A percentile compares a stretch with the other conserved stretches of the same genome.
phyloP scores from a whole-genome alignment of 2,797 vertebrate genomes.

The Labroides dimidiatus region DNA sequence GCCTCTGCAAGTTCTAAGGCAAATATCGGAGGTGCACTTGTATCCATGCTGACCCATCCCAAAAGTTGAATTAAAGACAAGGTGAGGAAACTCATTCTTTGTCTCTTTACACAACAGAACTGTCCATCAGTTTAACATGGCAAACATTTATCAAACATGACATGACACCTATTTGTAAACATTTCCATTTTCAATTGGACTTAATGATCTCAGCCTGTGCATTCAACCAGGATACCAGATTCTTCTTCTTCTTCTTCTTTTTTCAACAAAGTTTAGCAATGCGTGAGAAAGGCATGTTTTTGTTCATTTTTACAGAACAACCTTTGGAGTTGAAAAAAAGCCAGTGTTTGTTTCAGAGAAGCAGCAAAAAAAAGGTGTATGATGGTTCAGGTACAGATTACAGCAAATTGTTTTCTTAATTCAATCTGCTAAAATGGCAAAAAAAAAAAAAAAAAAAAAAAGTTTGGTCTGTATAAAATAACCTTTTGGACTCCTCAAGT shows the following conservation, averaged over 20 bases:
- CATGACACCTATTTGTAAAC: constrained; percentile 80
- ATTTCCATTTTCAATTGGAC: constrained; percentile 71
- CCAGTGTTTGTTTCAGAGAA: constrained; percentile 86
- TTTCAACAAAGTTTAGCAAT: constrained; percentile 76
- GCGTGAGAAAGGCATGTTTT: constrained; percentile 80
- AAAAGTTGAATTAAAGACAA: constrained; percentile 70
- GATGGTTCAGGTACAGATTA: constrained; percentile 49
- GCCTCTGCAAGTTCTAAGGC: constrained; percentile 99
- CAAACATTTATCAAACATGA: constrained; percentile 61
- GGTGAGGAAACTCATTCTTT: constrained; percentile 72
- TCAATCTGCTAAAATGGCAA: constrained; percentile 24
- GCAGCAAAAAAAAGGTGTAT: constrained; percentile 72
- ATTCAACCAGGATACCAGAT: constrained; percentile 70
- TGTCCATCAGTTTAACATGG: constrained; percentile 56
- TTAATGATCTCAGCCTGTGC: constrained; percentile 71
- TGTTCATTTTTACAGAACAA: constrained; percentile 77
- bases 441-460: constrained; percentile 8
- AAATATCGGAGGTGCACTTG: constrained; percentile 97
- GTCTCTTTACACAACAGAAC: constrained; percentile 59
- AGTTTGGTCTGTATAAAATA: constrained; percentile 38
- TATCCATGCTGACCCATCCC: constrained; percentile 90
- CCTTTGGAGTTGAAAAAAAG: constrained; percentile 83
- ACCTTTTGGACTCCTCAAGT: constrained; percentile 26
- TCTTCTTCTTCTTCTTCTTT: constrained; percentile 19
- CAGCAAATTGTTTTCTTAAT: constrained; percentile 27